Conservation (phyloP, 2,888 invertebrate species). For the Spodoptera picta region DNA sequence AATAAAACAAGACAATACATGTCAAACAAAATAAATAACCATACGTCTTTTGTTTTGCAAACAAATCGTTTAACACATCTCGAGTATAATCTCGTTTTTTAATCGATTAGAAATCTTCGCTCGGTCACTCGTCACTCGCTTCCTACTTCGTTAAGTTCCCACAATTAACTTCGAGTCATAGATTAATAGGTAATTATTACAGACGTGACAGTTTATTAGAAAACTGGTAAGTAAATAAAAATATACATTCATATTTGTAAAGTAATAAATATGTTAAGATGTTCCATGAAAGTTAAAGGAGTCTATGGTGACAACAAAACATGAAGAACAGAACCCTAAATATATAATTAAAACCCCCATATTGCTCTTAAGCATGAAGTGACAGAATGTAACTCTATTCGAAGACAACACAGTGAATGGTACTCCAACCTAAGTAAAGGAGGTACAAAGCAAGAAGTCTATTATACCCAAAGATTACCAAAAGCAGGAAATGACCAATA, state of each 20-base stretch:
- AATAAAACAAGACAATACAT: background rate
- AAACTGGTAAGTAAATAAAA: background rate
- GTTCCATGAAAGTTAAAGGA: too few relatives aligned
- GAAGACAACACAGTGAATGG: too few relatives aligned
- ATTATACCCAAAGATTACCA: too few relatives aligned
- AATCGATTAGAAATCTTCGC: conserved; percentile 49
- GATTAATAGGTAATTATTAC: conserved; percentile 41
- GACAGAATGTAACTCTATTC: too few relatives aligned
- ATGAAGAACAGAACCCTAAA: too few relatives aligned
- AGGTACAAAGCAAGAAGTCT: too few relatives aligned
- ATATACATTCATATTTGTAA: too few relatives aligned
- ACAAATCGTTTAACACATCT: conserved; percentile 41
- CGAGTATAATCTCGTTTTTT: conserved; percentile 34
- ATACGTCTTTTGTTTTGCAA: conserved; percentile 15
- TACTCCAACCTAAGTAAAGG: too few relatives aligned
- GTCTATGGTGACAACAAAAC: too few relatives aligned
- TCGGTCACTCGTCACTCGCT: conserved; percentile 35
- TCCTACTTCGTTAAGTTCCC: conserved; percentile 39
- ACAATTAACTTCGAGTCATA: conserved; percentile 40
- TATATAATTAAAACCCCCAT: too few relatives aligned
- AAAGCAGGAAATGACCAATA: conserved; percentile 15
- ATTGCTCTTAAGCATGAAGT: too few relatives aligned
- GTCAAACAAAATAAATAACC: conserved; percentile 10
- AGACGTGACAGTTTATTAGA: conserved; percentile 22
- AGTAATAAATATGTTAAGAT: too few relatives aligned